Conservation (phyloP, 2,113 vertebrate species). For the Uropsilus gracilis region DNA sequence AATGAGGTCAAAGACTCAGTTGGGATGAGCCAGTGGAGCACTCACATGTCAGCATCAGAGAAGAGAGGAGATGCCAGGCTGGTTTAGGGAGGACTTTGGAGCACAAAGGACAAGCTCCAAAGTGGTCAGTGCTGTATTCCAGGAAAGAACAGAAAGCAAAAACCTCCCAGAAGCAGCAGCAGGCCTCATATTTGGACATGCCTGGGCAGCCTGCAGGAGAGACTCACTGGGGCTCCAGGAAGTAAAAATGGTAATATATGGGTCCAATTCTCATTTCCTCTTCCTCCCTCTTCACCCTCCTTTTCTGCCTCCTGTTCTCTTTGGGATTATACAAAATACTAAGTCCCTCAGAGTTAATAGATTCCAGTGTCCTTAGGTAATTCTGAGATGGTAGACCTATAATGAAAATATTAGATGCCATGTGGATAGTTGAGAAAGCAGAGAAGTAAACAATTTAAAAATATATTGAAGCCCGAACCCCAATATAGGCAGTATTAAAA, state of each 20-base stretch:
- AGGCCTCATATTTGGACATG: background rate
- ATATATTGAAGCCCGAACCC: too few species aligned
- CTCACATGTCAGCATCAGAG: background rate
- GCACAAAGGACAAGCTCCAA: background rate
- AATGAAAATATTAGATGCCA: background rate
- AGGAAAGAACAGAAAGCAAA: background rate
- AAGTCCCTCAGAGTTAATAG: background rate
- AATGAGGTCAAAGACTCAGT: background rate
- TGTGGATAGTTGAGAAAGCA: background rate
- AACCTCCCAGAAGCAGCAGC: background rate
- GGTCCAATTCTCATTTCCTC: background rate
- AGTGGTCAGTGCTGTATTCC: background rate
- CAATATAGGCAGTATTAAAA: too few species aligned
- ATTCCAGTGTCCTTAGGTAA: background rate
- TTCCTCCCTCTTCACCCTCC: background rate
- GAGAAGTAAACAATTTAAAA: conserved; percentile 20
- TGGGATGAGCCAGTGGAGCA: background rate
- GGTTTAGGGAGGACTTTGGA: background rate
- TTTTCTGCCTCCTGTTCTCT: background rate
- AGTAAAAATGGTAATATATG: background rate
- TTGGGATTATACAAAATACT: background rate
- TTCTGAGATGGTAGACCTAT: background rate
- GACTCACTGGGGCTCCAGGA: background rate
- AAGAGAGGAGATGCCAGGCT: background rate
- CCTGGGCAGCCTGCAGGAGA: background rate